Evolutionary conservation across 2,888 invertebrate species (phyloP), one percentile per base, ranked within the genome.

Genomic region (Cataglyphis altisquamis): DNA sequence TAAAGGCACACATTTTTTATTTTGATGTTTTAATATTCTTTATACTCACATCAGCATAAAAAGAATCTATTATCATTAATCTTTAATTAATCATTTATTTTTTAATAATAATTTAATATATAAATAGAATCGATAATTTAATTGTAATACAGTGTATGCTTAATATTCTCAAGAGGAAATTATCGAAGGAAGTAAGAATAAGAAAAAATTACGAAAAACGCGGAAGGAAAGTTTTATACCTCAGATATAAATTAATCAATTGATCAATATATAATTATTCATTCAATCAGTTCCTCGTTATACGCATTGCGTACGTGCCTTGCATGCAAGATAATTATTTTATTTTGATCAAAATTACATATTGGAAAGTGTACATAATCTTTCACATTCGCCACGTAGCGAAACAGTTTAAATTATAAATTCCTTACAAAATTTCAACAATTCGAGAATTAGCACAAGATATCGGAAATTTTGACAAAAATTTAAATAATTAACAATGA

Each of bases 401-500:
- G 52, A 57, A 18, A 80, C 72, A 72, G 64, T 63, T 55, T 29
- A 29, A 25, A 39, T 66, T 4, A 39, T 66, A 60, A 45, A 21
- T 73, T 77, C n/a, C 8, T 55, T 39, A 62, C 25, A 62, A 66
- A 84, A 75, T 67, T 78, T 82, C 66, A 68, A 84, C 41, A 60
- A 52, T 45, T 5, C 57, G 70, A 83, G 84, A 88, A 86, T 83
- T 86, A 80, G 72, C 52, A 41, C 68, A 32, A 21, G 25, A 41
- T 45, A 48, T 2, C 66, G 66, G 10, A 18, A 78, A 82, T 12
- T 12, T 55, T 10, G 45, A 41, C 55, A 29, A 83, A 87, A 86
- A 32, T 32, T 32, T 68, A 66, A 86, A 86, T 82, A 82, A 86
- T 89, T 83, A 83, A 84, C 86, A 86, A 84, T 84, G 66, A 15